Evolutionary conservation across 37 sponge, comb jelly and placozoan genomes (phyloP), one percentile per base, ranked within the genome.

Genomic region (Hexactinellida sp.): DNA sequence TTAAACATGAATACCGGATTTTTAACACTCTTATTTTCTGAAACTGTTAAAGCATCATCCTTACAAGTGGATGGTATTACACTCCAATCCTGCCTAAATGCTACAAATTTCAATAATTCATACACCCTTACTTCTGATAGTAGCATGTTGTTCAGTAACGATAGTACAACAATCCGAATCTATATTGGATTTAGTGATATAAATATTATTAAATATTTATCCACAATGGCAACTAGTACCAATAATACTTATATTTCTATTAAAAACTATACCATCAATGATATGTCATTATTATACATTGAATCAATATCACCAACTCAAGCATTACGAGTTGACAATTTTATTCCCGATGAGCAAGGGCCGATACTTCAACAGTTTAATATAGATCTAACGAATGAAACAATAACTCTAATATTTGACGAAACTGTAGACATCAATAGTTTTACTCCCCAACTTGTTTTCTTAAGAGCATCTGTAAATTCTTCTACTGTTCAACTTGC

Each of bases 351-450:
- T 39, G 86, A 88, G 0, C 24, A 87, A 25, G 89, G 92, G 24
- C 93, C 96, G 35, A 63, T 93, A 30, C 83, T 95, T 19, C 76
- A 85, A 5, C 39, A n/a, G 34, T 91, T 90, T 83, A 84, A 38
- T 30, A 37, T 95, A 16, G 87, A 95, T 47, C 82, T 95, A 36
- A 89, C 93, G 25, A 84, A 90, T 54, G 94, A 90, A 82, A 55
- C 88, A 24, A 54, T 95, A 1, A 86, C 88, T 0, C 82, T 95
- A 10, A 84, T 88, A 1, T 95, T 95, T 90, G 92, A 95, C 84
- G 96, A 95, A 54, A 89, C 92, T 32, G 91, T 95, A 32, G 90
- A 95, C 89, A 89, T 91, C 0, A 87, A 89, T 83, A 92, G 88
- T 54, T 38, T 93, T 19, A 38, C 83, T 32, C 63, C 87, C 10